Base-by-base conservation (phyloP, 37 sponge, comb jelly and placozoan genomes). In the Cladorhizidae sp. region DNA sequence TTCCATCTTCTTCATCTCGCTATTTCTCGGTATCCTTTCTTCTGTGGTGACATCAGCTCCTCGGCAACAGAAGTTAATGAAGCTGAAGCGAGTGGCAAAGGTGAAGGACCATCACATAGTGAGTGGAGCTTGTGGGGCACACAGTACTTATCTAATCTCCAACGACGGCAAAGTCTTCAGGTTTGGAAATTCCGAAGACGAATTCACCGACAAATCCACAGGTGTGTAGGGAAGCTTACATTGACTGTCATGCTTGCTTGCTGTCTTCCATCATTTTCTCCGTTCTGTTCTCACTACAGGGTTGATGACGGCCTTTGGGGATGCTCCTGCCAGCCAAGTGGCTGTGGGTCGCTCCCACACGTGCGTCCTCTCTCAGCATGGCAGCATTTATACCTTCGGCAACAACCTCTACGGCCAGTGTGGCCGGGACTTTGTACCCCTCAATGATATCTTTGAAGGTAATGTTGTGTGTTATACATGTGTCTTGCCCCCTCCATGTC, bases 341-440 rank as follows among this genome's bases (percentile, higher is more conserved):
- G 86, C 88, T 36, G 70, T 95, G 69, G 99, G 99, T 25, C 87
- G 88, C 25, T 81, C 87, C 42, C 99, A 98, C 77, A 83, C 86
- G 1, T 80, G 67, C 38, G 85, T 93, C 49, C 82, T 98, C 0
- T 88, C 94, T 11, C 80, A 91, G 35, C 67, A 62, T 17, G 96
- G 96, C 18, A 76, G 69, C 22, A 68, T 98, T 42, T 91, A 77
- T 74, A 93, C 96, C 41, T 93, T 95, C 52, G 99, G 99, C 1
- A 82, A 57, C 65, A 98, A 98, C 92, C 78, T 41, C n/a, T 85
- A 89, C 52, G 99, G 96, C 0, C 96, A 98, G 76, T 98, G 99
- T 85, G 99, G 99, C 3, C 56, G 96, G 0, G 85, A 95, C 90
- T 92, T 85, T 72, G 75, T 80, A 1, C 87, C 87, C 38, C 63